Percentiles rank a stretch among this genome's conserved stretches.
Evolutionary conservation across 2,888 invertebrate genomes (phyloP).

Genomic region (Acrobeloides nanus): DNA sequence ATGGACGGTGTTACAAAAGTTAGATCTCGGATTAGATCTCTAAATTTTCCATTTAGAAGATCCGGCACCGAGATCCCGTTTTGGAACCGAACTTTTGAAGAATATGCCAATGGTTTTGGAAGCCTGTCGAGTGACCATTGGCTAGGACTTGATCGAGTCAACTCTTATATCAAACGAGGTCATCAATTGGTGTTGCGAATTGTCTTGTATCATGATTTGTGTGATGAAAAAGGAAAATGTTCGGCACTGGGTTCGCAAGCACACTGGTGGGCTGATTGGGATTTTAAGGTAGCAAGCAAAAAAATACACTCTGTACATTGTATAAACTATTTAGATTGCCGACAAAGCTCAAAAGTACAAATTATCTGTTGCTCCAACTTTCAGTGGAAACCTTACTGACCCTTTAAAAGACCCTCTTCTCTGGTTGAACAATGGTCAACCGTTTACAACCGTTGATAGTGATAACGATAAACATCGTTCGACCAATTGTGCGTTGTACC

Average conservation of each 20-base stretch:
- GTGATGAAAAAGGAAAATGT: too few species aligned
- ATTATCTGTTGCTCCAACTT: not conserved
- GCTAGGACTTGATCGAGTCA: not conserved
- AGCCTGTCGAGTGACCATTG: conserved; percentile 1
- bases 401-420: not conserved
- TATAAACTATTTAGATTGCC: not conserved
- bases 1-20: too few species aligned
- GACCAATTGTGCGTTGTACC: not conserved
- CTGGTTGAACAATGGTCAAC: not conserved
- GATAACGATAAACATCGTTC: not conserved
- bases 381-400: not conserved
- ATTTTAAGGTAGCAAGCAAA: too few species aligned
- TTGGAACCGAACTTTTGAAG: conserved; percentile 6
- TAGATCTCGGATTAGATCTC: too few species aligned
- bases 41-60: too few species aligned
- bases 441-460: not conserved
- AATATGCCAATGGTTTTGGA: conserved; percentile 4
- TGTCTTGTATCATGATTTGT: too few species aligned
- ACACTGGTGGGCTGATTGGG: too few species aligned
- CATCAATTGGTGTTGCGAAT: not conserved
- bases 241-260: too few species aligned
- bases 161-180: conserved; percentile 1
- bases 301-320: too few species aligned
- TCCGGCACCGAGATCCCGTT: not conserved
- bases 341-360: not conserved